Base-by-base conservation (phyloP, 2,113 vertebrate species). In the Chloroceryle aenea region DNA sequence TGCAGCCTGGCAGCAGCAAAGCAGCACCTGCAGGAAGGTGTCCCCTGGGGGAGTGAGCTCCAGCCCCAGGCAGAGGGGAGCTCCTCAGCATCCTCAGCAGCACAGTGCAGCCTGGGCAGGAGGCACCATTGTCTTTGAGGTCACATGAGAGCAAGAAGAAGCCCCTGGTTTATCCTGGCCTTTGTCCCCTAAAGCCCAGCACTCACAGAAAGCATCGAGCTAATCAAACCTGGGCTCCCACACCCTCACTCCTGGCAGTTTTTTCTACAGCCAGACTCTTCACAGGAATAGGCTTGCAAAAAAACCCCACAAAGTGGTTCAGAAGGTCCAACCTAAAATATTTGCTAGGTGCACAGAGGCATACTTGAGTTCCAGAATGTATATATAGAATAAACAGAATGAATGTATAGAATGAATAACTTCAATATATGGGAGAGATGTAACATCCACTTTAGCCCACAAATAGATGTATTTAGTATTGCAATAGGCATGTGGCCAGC, bases 61-160 rank as follows among this genome's bases (percentile, higher is more conserved):
- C 7, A 3, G 30, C 29, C 48, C 29, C 58, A 56, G 58, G 6
- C 4, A 1, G 13, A 3, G 9, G 17, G 8, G 25, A 56, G 1
- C 42, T 42, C 42, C 34, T 42, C 58, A 30, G n/a, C 66, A 42
- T 9, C 30, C 42, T 40, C 2, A 1, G 32, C 38, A 78, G 74
- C 73, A 14, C 3, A 2, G 29, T 1, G 3, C 29, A 47, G 10
- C 40, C 66, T 18, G 10, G 4, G 3, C 3, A 0, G 71, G 20
- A 50, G 25, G 72, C 45, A 36, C 26, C 45, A 32, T 14, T 55
- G 38, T 38, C 13, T n/a, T 32, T 50, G 42, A 48, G 47, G 25
- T 26, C 56, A 47, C 0, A 1, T n/a, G 15, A 36, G 8, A 36
- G 36, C 63, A n/a, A 42, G 34, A 36, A 45, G 23, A 45, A 58